Conservation (phyloP, 2,113 vertebrate species). For the Irena cyanogastra region DNA sequence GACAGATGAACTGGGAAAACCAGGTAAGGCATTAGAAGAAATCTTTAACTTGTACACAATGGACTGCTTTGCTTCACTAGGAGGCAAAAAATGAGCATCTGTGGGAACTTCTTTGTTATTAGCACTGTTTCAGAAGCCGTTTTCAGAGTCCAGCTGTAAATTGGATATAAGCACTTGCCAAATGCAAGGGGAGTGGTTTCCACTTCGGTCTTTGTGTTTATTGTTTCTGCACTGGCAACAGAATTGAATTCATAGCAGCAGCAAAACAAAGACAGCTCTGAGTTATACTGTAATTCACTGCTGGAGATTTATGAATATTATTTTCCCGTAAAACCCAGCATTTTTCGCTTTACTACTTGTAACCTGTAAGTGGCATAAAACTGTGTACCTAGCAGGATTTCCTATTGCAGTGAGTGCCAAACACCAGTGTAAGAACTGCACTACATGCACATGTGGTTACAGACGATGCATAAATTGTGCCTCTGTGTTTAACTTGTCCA, state of each 20-base stretch:
- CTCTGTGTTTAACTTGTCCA: constrained; percentile 62
- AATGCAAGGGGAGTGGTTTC: constrained; percentile 30
- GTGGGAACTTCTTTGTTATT: neutral
- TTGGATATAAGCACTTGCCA: constrained; percentile 18
- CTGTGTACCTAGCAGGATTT: constrained; percentile 31
- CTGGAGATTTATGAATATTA: constrained; percentile 71
- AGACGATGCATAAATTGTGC: constrained; percentile 34
- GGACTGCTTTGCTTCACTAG: neutral
- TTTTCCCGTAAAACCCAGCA: constrained; percentile 70
- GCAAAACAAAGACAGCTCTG: constrained; percentile 66
- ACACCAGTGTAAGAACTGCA: neutral
- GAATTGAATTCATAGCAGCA: constrained; percentile 38
- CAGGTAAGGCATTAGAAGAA: neutral
- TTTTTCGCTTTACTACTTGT: constrained; percentile 64
- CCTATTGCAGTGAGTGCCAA: neutral
- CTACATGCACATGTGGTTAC: neutral
- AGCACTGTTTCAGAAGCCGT: neutral
- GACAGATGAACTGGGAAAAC: neutral
- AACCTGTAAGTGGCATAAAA: constrained; percentile 50
- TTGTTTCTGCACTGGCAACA: constrained; percentile 44
- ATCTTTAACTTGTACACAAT: neutral
- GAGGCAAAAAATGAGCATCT: neutral
- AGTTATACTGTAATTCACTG: constrained; percentile 60
- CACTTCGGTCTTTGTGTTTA: constrained; percentile 25
- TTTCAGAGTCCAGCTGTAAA: constrained; percentile 6